phyloP scores from a whole-genome alignment of 2,113 vertebrate species.

The Amia ocellicauda region DNA sequence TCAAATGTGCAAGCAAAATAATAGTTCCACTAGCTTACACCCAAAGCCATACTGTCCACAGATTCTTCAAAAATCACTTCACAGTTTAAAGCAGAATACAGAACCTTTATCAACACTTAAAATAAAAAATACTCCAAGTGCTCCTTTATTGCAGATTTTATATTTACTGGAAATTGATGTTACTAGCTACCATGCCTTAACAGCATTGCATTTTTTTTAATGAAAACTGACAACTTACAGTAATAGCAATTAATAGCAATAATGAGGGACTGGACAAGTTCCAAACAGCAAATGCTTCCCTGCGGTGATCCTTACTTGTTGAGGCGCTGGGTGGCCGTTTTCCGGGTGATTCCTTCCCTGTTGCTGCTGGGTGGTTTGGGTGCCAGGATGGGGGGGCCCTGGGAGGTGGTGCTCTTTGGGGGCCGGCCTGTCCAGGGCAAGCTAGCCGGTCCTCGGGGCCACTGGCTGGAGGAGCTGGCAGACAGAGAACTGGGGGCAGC shows the following conservation, averaged over 20 bases:
- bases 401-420: constrained; percentile 55
- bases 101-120: too few relatives aligned
- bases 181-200: too few relatives aligned
- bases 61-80: constrained; percentile 58
- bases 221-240: too few relatives aligned
- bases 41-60: constrained; percentile 55
- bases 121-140: too few relatives aligned
- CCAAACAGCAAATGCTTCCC: too few relatives aligned
- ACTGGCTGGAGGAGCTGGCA: constrained; percentile 45
- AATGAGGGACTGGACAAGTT: too few relatives aligned
- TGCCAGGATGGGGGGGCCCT: constrained; percentile 55
- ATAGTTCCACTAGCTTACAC: constrained; percentile 54
- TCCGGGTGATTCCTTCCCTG: constrained; percentile 67
- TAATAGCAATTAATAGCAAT: too few relatives aligned
- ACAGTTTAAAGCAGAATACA: too few relatives aligned
- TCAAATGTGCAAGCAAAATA: constrained; percentile 69
- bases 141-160: too few relatives aligned
- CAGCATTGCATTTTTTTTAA: too few relatives aligned
- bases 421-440: constrained; percentile 51
- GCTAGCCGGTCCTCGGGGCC: constrained; percentile 49
- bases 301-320: constrained; percentile 73
- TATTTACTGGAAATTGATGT: too few relatives aligned
- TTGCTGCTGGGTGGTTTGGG: constrained; percentile 77
- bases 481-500: constrained; percentile 45
- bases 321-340: constrained; percentile 66